Percentiles rank a stretch among this genome's conserved stretches.
Conservation (phyloP, 2,888 invertebrate species). For the Antitype chi region DNA sequence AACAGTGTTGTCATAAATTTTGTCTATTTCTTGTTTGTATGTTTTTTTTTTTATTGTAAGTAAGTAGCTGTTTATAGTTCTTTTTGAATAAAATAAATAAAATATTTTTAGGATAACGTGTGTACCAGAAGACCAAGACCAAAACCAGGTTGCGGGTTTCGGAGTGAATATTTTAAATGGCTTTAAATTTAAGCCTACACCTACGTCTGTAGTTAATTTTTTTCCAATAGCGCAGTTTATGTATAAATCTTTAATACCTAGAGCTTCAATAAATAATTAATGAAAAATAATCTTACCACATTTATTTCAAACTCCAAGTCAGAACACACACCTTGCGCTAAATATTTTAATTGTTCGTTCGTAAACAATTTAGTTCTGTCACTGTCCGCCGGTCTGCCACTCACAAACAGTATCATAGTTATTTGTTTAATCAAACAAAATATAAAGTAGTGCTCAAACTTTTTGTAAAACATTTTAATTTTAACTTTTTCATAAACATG, state of each 20-base stretch:
- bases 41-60: not conserved
- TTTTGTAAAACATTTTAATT: slow-evolving; percentile 63
- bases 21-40: not conserved
- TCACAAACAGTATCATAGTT: slow-evolving; percentile 45
- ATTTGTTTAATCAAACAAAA: slow-evolving; percentile 58
- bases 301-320: slow-evolving; percentile 49
- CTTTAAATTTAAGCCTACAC: not conserved
- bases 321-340: slow-evolving; percentile 65
- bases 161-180: not conserved
- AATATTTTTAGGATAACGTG: not conserved
- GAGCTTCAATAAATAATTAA: not conserved
- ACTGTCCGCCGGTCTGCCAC: slow-evolving; percentile 46
- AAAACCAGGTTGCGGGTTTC: not conserved
- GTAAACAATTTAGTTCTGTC: slow-evolving; percentile 37
- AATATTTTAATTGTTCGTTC: slow-evolving; percentile 42
- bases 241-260: not conserved
- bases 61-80: not conserved
- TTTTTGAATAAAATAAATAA: not conserved
- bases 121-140: no score
- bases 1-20: not conserved
- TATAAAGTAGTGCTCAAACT: slow-evolving; percentile 44
- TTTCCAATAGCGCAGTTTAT: not conserved
- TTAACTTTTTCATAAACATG: slow-evolving; percentile 45
- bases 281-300: slow-evolving; percentile 57
- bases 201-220: not conserved